Evolutionary conservation across 2,113 vertebrate species (phyloP), one percentile per base, ranked within the genome.

Genomic region (Grallaria varia): DNA sequence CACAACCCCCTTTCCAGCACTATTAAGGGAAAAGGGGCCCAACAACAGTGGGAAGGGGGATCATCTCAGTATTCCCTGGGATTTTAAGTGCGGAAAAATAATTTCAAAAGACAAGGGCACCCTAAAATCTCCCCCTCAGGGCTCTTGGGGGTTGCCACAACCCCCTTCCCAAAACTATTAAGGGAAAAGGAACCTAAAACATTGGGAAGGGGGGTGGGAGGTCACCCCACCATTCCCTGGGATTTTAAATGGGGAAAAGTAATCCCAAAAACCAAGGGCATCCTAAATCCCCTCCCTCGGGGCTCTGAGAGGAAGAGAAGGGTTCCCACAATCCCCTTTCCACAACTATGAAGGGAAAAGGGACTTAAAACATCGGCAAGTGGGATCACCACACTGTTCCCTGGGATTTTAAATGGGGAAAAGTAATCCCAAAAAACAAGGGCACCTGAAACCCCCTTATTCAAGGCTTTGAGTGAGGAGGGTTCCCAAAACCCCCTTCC

Each of bases 351-450:
- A 20, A 33, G 4, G 5, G 6, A 66, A 81, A 67, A 52, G 3
- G 6, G 8, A 52, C 3, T 0, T 0, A 52, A 79, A 63, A 37
- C 2, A 14, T 20, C 5, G 9, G 24, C 23, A 74, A 73, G 22
- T 5, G 8, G 1, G 2, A 0, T 37, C 12, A 52, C 4, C 8
- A 9, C 23, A 30, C 0, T 10, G 39, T 24, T 44, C 33, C 23
- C 4, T 9, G 15, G 20, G 23, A 74, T 30, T 74, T 4, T 3
- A 17, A 6, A 8, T 7, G 11, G 7, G 33, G 11, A 33, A 42
- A 66, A 74, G 9, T n/a, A 14, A 66, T 23, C 33, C 59, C 23
- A 44, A 74, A 67, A 89, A 5, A 31, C 8, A n/a, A n/a, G n/a
- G n/a, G n/a, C n/a, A n/a, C n/a, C n/a, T n/a, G n/a, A n/a, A n/a